Evolutionary conservation across 2,797 vertebrate genomes (phyloP), one percentile per base, ranked within the genome.

Genomic region (Acanthornis magna): DNA sequence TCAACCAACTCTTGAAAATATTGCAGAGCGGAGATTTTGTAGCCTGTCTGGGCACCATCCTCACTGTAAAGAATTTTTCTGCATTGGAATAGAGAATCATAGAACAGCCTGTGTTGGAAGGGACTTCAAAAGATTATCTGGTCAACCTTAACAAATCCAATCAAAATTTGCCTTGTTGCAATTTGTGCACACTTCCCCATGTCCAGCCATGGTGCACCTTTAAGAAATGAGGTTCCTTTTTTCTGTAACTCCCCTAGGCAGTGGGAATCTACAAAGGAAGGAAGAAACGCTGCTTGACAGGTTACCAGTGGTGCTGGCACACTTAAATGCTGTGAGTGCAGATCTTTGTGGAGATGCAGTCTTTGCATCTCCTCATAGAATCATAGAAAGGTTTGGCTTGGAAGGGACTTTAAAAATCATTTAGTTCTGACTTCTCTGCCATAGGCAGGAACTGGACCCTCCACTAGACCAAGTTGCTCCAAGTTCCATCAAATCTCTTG

Each of bases 21-120:
- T 3, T 65, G 10, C n/a, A 45, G 43, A 88, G 25, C 0, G 0
- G 34, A 57, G 58, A 68, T 85, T 81, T 87, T 1, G 0, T 45
- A 68, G 43, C 10, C 30, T 75, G 11, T 58, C 32, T 81, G 50
- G 47, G 19, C 11, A 65, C 27, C 3, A 32, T 85, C 29, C n/a
- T 90, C 38, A 30, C 21, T 18, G 30, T 81, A 26, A 91, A 72
- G 16, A 61, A 7, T 40, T 90, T 45, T 72, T 81, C 29, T 71
- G 5, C 20, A 4, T 19, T 57, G 55, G 50, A 72, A 13, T 27
- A 51, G 22, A 85, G 43, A 43, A 60, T 63, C 5, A 8, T 16
- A 57, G 20, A 80, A 36, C 14, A 77, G 42, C 57, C 36, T 13
- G 2, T 42, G 4, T 74, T 90, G 29, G 53, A 71, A 84, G n/a